A percentile compares a stretch with the other conserved stretches of the same genome.
These are phyloP conservation scores for Vulpes lagopus DNA, from an alignment of 2,113 vertebrate species.

Conservation along the genomic window DNA sequence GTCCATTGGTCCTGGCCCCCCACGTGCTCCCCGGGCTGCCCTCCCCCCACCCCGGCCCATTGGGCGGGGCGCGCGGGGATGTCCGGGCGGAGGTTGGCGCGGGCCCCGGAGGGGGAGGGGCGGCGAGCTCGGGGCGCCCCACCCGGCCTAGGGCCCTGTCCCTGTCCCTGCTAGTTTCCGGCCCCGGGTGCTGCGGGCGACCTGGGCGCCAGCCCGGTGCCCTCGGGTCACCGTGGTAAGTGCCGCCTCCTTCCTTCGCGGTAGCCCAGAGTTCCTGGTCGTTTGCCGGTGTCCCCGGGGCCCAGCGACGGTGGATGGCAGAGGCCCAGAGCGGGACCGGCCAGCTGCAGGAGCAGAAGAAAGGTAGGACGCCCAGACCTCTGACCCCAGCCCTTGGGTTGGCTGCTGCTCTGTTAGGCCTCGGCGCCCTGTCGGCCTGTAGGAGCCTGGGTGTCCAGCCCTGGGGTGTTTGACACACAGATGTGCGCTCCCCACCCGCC, in stretches of 20 bases:
- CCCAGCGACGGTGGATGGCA: constrained; percentile 88
- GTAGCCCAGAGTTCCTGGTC: constrained; percentile 91
- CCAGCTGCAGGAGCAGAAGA: constrained; percentile 91
- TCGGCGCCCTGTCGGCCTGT: background rate
- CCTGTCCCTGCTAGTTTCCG: background rate
- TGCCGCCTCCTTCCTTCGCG: background rate
- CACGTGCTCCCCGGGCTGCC: constrained; percentile 56
- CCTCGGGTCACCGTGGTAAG: constrained; percentile 35
- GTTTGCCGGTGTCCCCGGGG: constrained; percentile 88
- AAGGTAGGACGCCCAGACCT: constrained; percentile 85
- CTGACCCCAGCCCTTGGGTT: background rate
- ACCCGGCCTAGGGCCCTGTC: background rate
- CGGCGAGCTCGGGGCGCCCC: background rate
- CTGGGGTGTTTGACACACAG: no score
- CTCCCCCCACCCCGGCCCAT: background rate
- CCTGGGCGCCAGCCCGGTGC: background rate
- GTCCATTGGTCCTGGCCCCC: constrained; percentile 64
- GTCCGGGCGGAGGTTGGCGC: constrained; percentile 45
- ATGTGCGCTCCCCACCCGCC: background rate
- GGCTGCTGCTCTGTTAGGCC: background rate
- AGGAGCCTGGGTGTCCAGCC: accelerated
- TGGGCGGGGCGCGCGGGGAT: background rate
- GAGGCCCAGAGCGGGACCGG: constrained; percentile 84
- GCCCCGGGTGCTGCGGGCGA: background rate
- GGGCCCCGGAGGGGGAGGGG: background rate